These are phyloP conservation scores for Dipus sagitta DNA, from an alignment of 2,797 vertebrate genomes.

Conservation along the genomic window DNA sequence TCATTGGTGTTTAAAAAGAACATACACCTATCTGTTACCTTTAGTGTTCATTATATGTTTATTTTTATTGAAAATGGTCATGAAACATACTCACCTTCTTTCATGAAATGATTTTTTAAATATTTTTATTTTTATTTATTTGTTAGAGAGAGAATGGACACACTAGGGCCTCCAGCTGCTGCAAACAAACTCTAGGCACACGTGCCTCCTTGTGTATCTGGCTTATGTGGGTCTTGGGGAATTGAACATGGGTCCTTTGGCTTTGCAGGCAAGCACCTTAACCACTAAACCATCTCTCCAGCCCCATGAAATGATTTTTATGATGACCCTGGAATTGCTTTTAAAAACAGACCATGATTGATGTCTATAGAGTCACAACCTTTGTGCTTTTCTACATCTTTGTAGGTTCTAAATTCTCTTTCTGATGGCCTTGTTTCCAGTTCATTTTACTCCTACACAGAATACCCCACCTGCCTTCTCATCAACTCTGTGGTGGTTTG, in stretches of 20 bases:
- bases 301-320: neutral
- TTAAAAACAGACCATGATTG: neutral
- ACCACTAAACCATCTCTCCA: no score
- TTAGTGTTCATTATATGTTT: neutral
- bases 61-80: neutral
- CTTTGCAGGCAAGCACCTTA: no score
- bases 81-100: constrained; percentile 39
- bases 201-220: no score
- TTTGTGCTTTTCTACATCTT: neutral
- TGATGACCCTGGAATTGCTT: neutral
- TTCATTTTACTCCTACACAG: neutral
- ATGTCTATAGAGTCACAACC: neutral
- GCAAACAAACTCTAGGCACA: no score
- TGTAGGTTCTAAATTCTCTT: constrained; percentile 15
- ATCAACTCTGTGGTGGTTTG: neutral
- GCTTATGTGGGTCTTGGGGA: no score
- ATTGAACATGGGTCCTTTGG: no score
- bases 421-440: constrained; percentile 38
- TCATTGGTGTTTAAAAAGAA: constrained; percentile 39
- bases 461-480: neutral
- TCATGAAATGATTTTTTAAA: neutral
- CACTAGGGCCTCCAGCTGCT: no score
- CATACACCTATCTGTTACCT: neutral
- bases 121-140: no score
- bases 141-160: no score